Evolutionary conservation across 2,797 vertebrate species (phyloP), one percentile per base, ranked within the genome.

Genomic region (Muraenolepis orangiensis): DNA sequence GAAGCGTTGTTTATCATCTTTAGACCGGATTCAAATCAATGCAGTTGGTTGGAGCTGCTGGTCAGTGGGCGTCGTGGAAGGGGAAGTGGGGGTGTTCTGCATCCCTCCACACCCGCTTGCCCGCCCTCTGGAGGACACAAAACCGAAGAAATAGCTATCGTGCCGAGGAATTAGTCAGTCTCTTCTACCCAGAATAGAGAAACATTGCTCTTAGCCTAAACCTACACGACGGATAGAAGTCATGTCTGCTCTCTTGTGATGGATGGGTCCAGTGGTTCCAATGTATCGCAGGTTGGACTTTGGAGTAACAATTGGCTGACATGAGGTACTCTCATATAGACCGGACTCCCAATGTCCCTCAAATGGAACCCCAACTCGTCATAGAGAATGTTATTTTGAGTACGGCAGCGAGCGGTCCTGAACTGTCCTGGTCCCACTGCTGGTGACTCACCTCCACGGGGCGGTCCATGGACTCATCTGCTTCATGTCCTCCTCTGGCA

Each of bases 21-120:
- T 38, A 38, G 8, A 23, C 23, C 1, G 57, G 57, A 7, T n/a
- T 61, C 2, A 26, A 61, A 61, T 67, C 5, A 7, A 67, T 67
- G 66, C 28, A 2, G 28, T 71, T 66, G 42, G 14, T 29, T 57
- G 29, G 18, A 0, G 57, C 20, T 72, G n/a, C 20, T 72, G 23
- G 38, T 91, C 82, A 91, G 78, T 92, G 93, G 18, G 81, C 40
- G 70, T 93, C 91, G 16, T 86, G 71, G 78, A 94, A 94, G 51
- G 92, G 94, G 80, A 94, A 94, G 74, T 93, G 87, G 69, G 91
- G 92, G 81, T 94, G 92, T 74, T 83, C 83, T 57, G 85, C 90
- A 68, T 94, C 93, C 81, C 93, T 90, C 90, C 91, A 93, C 68
- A 92, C 88, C 79, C 40, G 90, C 29, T 84, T 81, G 46, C 91